These are phyloP conservation scores for Punctoribates punctum DNA, from an alignment of 2,888 invertebrate species.

Conservation along the genomic window DNA sequence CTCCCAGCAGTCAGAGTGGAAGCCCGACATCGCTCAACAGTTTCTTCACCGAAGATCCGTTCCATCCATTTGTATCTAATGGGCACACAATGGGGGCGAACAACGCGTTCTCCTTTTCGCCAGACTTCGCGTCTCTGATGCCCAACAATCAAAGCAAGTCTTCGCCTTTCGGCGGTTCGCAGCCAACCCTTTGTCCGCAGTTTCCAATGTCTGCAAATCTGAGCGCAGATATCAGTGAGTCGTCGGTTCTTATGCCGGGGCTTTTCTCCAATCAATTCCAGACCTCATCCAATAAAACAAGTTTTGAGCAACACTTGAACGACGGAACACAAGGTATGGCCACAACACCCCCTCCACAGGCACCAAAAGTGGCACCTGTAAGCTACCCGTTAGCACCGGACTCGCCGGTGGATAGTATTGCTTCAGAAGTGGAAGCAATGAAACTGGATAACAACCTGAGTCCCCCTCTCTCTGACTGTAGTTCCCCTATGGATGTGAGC, in stretches of 20 bases:
- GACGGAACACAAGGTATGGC: constrained; percentile 3
- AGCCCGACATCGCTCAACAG: constrained; percentile 64
- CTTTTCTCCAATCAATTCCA: not conserved
- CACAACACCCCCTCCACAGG: constrained; percentile 18
- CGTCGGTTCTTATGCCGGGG: not conserved
- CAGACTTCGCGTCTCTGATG: constrained; percentile 46
- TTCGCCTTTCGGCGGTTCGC: constrained; percentile 40
- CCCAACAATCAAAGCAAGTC: constrained; percentile 34
- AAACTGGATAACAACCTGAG: constrained; percentile 42
- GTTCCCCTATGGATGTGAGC: constrained; percentile 45
- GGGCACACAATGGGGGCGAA: constrained; percentile 32
- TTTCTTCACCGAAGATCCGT: constrained; percentile 57
- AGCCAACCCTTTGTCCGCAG: constrained; percentile 37
- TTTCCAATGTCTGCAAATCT: not conserved
- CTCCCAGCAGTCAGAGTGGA: constrained; percentile 63
- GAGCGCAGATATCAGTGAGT: not conserved
- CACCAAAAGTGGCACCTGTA: constrained; percentile 17
- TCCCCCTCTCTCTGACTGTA: constrained; percentile 39
- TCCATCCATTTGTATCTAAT: constrained; percentile 36
- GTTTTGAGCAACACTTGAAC: constrained; percentile 14
- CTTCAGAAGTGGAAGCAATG: constrained; percentile 47
- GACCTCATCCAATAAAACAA: not conserved
- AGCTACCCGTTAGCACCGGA: constrained; percentile 44
- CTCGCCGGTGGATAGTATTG: constrained; percentile 48
- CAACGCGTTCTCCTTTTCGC: constrained; percentile 45